Conservation (phyloP, 2,797 vertebrate genomes). For the Tenualosa thibaudeaui region DNA sequence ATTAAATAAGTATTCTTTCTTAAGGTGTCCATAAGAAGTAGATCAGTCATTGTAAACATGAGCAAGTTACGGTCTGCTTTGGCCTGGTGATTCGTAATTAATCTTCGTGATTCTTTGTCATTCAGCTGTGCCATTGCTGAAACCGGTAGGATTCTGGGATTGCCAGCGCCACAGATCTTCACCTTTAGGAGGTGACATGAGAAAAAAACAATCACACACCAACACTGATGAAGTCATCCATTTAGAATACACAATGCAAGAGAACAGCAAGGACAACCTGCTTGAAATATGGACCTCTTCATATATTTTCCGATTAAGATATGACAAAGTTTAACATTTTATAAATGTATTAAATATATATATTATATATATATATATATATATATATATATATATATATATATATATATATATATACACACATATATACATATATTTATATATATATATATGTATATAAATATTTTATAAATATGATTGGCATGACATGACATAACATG, state of each 20-base stretch:
- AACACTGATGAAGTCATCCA: neutral
- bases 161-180: conserved; percentile 98
- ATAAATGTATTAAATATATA: no score
- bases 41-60: conserved; percentile 34
- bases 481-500: neutral
- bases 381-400: no score
- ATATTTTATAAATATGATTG: neutral
- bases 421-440: no score
- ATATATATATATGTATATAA: no score
- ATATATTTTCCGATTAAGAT: neutral
- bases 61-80: conserved; percentile 53
- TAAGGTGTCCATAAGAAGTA: conserved; percentile 45
- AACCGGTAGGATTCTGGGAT: conserved; percentile 88
- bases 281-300: neutral
- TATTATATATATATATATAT: no score
- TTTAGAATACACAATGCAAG: neutral
- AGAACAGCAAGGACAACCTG: neutral
- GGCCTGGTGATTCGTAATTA: conserved; percentile 41
- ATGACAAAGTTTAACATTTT: neutral
- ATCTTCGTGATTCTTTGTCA: conserved; percentile 25
- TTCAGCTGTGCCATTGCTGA: conserved; percentile 60
- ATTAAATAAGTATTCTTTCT: conserved; percentile 37
- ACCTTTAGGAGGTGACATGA: conserved; percentile 68
- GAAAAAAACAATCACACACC: neutral
- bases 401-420: no score